phyloP scores from a whole-genome alignment of 2,113 vertebrate species.

The Penelope pileata region DNA sequence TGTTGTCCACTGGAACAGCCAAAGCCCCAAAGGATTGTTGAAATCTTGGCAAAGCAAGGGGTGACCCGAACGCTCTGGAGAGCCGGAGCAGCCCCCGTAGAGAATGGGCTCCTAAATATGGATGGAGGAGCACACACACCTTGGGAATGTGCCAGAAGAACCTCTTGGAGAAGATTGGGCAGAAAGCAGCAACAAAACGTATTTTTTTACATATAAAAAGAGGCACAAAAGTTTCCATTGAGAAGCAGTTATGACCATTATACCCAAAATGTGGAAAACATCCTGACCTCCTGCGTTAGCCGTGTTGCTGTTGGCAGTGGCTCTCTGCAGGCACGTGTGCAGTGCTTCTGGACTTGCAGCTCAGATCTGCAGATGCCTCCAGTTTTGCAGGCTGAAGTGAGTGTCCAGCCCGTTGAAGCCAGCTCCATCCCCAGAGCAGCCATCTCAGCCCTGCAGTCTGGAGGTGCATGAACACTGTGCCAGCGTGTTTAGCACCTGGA shows the following conservation, averaged over 20 bases:
- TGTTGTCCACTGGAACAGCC: neutral
- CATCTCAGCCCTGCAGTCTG: neutral
- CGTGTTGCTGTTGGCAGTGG: neutral
- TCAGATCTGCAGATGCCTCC: no score
- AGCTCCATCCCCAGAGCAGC: neutral
- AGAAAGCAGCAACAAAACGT: neutral
- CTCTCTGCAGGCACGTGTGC: neutral
- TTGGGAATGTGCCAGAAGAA: neutral
- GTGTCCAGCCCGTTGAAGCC: neutral
- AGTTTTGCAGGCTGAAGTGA: neutral
- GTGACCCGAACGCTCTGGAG: accelerated
- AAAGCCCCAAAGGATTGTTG: neutral
- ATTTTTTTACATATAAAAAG: neutral
- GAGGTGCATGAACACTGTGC: neutral
- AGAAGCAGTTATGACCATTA: neutral
- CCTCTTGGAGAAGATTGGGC: neutral
- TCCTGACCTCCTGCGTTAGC: neutral
- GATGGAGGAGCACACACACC: neutral
- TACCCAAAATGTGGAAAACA: neutral
- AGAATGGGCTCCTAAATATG: neutral
- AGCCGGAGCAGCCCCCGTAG: neutral
- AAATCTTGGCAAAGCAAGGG: neutral
- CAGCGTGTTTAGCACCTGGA: neutral
- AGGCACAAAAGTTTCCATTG: neutral
- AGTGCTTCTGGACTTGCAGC: neutral